Evolutionary conservation across 2,797 vertebrate species (phyloP), one percentile per base, ranked within the genome.

Genomic region (Xerus rutilus): DNA sequence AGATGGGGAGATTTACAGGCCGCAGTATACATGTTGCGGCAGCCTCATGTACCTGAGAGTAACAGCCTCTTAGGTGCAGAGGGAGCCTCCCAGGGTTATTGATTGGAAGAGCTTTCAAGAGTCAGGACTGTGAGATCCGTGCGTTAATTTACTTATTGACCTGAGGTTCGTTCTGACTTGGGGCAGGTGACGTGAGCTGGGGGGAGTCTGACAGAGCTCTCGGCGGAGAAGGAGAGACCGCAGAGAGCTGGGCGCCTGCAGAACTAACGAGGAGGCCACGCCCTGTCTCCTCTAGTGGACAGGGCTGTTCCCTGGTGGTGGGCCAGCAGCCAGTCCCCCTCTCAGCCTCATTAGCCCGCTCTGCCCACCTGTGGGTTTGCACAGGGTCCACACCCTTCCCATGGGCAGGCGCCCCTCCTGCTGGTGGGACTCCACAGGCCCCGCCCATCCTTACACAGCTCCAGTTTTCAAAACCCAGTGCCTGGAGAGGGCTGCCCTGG

Each of bases 11-110:
- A 6, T 5, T 35, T 7, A 0, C 35, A 0, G 2, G 21, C 52
- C 5, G 0, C 2, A 0, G 1, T 7, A 0, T 49, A 3, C 10
- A 2, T 0, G 32, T 5, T 0, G 14, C 32, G 3, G 67, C 35
- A 3, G 1, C 32, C 45, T 74, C 1, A 0, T 25, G 0, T 3
- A 4, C 57, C 0, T 0, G 59, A 43, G 8, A 43, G 59, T 7
- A 5, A 20, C 2, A 10, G 0, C 9, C 49, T 17, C 13, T 2
- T 1, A 8, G 21, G 25, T 0, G 39, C 18, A 13, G 49, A 28
- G 35, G 79, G 9, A 0, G 10, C 20, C 45, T 52, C 45, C 65
- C 21, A n/a, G 62, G 65, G 3, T 1, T 43, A 0, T 64, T 74
- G 39, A 21, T 47, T 9, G 1, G 28, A 49, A 30, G 10, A 20